Percentiles rank a stretch among this genome's conserved stretches.
Conservation (phyloP, 2,797 vertebrate genomes). For the Gallinago stenura region DNA sequence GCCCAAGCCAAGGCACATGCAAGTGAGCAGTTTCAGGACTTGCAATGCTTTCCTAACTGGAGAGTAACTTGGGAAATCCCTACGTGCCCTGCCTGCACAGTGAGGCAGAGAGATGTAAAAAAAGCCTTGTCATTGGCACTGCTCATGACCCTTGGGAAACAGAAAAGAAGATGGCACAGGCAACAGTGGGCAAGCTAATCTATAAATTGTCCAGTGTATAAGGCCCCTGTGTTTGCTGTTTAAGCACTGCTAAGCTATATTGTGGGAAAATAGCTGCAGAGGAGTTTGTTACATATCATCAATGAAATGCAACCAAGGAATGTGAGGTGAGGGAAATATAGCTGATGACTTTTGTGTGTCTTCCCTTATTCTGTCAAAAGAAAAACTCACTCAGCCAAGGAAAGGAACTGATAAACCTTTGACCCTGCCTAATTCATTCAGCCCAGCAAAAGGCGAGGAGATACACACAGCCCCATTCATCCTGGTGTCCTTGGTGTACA, state of each 20-base stretch:
- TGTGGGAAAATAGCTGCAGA: background rate
- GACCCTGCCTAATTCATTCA: slow-evolving; percentile 45
- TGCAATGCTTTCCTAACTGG: background rate
- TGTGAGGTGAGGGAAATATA: background rate
- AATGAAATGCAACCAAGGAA: background rate
- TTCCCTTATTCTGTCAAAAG: slow-evolving; percentile 12
- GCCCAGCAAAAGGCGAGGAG: background rate
- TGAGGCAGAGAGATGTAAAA: background rate
- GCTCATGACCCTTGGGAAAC: background rate
- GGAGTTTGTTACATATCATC: background rate
- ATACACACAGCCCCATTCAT: slow-evolving; percentile 55
- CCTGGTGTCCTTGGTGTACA: background rate
- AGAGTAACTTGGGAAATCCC: background rate
- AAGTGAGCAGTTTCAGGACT: background rate
- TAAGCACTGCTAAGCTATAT: background rate
- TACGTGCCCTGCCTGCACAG: background rate
- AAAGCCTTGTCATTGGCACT: background rate
- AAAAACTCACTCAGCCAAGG: slow-evolving; percentile 10
- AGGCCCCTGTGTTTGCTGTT: background rate
- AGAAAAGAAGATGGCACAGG: background rate
- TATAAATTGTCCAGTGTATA: background rate
- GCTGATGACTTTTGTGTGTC: background rate
- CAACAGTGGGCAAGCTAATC: background rate
- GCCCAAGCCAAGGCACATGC: background rate
- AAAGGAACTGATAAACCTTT: slow-evolving; percentile 51